A percentile compares a stretch with the other conserved stretches of the same genome.
phyloP scores from a whole-genome alignment of 2,113 vertebrate species.

The Rhinoderma darwinii region DNA sequence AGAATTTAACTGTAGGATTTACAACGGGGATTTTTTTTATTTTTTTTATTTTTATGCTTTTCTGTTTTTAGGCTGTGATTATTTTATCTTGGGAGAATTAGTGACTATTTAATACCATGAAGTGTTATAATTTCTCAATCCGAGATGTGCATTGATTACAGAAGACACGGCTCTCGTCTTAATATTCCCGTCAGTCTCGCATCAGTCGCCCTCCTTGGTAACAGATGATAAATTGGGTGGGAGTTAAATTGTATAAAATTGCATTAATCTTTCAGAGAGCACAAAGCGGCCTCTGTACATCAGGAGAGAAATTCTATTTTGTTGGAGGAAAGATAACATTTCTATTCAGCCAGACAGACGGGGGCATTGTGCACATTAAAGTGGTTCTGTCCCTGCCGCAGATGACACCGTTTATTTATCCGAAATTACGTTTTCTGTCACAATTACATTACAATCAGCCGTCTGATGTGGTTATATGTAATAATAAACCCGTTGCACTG shows the following conservation, averaged over 20 bases:
- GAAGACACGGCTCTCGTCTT: not conserved
- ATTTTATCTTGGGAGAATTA: not conserved
- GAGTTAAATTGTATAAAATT: conserved; percentile 24
- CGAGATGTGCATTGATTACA: not conserved
- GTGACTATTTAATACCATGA: not conserved
- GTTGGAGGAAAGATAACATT: conserved; percentile 11
- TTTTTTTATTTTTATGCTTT: too few relatives aligned
- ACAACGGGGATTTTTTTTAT: too few relatives aligned
- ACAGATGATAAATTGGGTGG: conserved; percentile 31
- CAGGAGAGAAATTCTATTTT: conserved; percentile 13
- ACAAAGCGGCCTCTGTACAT: conserved; percentile 6
- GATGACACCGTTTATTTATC: not conserved
- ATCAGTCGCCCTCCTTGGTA: not conserved
- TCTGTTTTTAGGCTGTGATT: not conserved
- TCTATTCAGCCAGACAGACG: not conserved
- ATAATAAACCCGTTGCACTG: not conserved
- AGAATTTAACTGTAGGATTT: too few relatives aligned
- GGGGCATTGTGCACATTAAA: not conserved
- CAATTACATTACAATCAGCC: conserved; percentile 17
- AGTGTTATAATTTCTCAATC: not conserved
- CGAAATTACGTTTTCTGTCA: conserved; percentile 2
- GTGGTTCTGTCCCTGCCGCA: not conserved
- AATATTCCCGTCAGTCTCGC: conserved; percentile 5
- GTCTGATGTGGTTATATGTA: not conserved
- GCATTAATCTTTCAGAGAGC: conserved; percentile 16